Conservation (phyloP, 2,797 vertebrate species). For the Myotis myotis region DNA sequence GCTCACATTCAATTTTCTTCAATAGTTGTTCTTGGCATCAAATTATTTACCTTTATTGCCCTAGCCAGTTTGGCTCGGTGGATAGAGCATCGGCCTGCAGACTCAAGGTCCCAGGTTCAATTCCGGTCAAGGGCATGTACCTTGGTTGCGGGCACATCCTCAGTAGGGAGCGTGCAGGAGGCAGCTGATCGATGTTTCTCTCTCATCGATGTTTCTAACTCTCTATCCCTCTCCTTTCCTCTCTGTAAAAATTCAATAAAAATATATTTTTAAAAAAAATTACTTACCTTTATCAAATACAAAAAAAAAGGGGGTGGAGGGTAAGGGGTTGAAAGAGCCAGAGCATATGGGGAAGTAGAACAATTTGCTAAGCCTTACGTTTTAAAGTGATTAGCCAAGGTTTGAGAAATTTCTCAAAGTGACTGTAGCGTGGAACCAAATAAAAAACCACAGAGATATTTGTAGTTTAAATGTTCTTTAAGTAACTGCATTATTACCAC, state of each 20-base stretch:
- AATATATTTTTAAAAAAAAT: no score
- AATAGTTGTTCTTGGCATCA: not conserved
- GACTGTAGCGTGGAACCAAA: slow-evolving; percentile 86
- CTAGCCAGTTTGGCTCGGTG: no score
- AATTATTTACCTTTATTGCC: not conserved
- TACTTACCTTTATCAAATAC: not conserved
- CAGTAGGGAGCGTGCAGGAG: no score
- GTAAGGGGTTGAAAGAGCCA: not conserved
- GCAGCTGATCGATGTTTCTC: no score
- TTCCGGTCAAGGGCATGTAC: no score
- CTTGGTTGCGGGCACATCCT: no score
- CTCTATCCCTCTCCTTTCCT: no score
- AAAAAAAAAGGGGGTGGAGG: not conserved
- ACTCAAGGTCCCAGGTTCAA: no score
- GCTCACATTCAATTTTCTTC: slow-evolving; percentile 39
- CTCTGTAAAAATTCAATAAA: no score
- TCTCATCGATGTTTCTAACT: no score
- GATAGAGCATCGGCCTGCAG: no score
- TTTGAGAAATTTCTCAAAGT: slow-evolving; percentile 84
- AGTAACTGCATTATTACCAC: slow-evolving; percentile 95
- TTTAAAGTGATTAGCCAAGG: slow-evolving; percentile 79
- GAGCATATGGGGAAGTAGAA: slow-evolving; percentile 60
- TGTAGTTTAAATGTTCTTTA: slow-evolving; percentile 91
- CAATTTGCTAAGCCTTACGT: slow-evolving; percentile 77
- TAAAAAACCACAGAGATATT: slow-evolving; percentile 89